phyloP scores from a whole-genome alignment of 2,113 vertebrate species.

The Nothobranchius furzeri region DNA sequence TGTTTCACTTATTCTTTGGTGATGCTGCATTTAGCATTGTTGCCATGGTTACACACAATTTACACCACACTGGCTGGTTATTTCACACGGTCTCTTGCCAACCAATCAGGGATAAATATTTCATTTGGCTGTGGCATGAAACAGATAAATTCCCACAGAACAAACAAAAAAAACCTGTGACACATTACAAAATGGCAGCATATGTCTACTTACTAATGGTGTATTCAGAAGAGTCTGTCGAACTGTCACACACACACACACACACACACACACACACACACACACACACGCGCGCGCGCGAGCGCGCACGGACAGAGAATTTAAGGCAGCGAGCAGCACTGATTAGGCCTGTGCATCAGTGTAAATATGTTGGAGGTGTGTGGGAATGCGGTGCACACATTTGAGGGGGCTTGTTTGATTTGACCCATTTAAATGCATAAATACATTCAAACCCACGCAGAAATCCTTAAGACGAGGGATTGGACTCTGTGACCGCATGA shows the following conservation, averaged over 20 bases:
- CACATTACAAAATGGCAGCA: constrained; percentile 17
- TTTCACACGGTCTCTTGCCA: neutral
- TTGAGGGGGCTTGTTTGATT: constrained; percentile 9
- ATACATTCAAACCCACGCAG: constrained; percentile 9
- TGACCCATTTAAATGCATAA: constrained; percentile 21
- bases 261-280: neutral
- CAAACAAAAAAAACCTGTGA: constrained; percentile 3
- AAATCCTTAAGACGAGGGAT: constrained; percentile 1
- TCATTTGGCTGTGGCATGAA: neutral
- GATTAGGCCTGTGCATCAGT: constrained; percentile 22
- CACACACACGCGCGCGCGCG: neutral
- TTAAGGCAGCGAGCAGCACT: constrained; percentile 13
- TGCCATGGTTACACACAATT: constrained; percentile 24
- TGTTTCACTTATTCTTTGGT: constrained; percentile 7
- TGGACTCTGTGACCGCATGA: constrained; percentile 35
- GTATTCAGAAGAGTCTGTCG: neutral
- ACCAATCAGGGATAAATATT: constrained; percentile 2
- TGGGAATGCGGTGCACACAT: constrained; percentile 18
- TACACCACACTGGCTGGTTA: constrained; percentile 8
- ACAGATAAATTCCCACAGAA: neutral
- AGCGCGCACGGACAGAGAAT: constrained; percentile 5
- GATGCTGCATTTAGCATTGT: constrained; percentile 12
- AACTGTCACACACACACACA: neutral
- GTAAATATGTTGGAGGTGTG: constrained; percentile 39
- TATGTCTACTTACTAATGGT: constrained; percentile 26